Evolutionary conservation across 2,797 vertebrate genomes (phyloP).

Genomic region (Morus bassanus): DNA sequence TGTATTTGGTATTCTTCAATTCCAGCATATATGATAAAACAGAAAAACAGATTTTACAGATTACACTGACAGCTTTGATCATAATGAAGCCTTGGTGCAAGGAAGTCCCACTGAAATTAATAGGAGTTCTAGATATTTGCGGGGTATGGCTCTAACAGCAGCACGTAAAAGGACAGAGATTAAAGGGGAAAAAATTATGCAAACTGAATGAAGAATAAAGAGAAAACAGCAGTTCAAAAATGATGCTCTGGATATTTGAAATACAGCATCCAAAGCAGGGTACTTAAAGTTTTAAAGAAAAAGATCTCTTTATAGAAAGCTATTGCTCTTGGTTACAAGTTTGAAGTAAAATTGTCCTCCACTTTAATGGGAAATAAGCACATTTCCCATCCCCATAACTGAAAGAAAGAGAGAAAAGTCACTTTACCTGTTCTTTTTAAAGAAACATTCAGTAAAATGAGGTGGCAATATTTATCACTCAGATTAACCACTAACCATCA

Average conservation of each 20-base stretch:
- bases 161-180: background rate
- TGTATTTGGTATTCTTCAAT: background rate
- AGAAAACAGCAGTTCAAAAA: background rate
- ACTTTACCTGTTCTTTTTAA: background rate
- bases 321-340: background rate
- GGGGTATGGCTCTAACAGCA: background rate
- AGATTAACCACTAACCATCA: background rate
- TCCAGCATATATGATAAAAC: background rate
- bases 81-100: background rate
- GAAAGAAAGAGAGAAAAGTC: background rate
- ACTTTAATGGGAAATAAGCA: background rate
- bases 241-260: background rate
- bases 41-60: background rate
- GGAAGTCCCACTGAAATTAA: background rate
- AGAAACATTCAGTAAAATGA: background rate
- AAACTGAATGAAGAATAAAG: background rate
- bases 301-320: background rate
- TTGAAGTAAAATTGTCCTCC: background rate
- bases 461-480: background rate
- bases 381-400: background rate
- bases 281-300: background rate
- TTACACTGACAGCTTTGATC: background rate
- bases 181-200: background rate
- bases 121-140: background rate
- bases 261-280: background rate